A percentile compares a stretch with the other conserved stretches of the same genome.
Conservation (phyloP, 1,140 invertebrate species). For the Hypothenemus hampei region DNA sequence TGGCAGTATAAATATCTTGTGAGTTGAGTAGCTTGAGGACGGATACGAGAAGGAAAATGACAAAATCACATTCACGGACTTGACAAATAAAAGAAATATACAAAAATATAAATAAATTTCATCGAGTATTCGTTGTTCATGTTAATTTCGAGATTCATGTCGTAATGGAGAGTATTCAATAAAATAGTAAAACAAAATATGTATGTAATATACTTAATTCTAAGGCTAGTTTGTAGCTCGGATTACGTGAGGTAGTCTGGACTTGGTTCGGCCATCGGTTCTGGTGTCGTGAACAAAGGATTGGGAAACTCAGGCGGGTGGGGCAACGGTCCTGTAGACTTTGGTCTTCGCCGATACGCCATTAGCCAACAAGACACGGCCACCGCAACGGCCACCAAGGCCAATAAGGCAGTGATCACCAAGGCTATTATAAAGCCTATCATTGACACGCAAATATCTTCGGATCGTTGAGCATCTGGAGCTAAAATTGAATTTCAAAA, state of each 20-base stretch:
- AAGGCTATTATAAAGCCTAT: conserved; percentile 87
- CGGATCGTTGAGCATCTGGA: conserved; percentile 60
- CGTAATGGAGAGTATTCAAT: conserved; percentile 28
- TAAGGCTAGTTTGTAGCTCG: conserved; percentile 23
- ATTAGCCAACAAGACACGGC: conserved; percentile 93
- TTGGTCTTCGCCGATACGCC: conserved; percentile 82
- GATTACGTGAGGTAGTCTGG: conserved; percentile 68
- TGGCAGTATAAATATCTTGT: conserved; percentile 31
- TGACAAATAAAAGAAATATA: conserved; percentile 33
- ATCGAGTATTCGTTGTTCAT: conserved; percentile 27
- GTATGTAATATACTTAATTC: no score
- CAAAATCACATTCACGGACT: conserved; percentile 9
- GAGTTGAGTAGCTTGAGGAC: conserved; percentile 39
- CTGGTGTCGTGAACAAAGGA: conserved; percentile 82
- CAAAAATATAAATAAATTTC: conserved; percentile 29
- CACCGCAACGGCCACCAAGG: conserved; percentile 86
- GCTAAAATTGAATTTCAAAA: conserved; percentile 49
- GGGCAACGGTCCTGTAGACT: conserved; percentile 80
- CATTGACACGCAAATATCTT: conserved; percentile 91
- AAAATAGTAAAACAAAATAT: conserved; percentile 24
- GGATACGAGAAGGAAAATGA: conserved; percentile 32
- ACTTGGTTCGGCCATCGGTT: conserved; percentile 70
- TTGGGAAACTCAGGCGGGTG: conserved; percentile 94
- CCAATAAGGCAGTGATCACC: conserved; percentile 84
- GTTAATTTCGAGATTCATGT: conserved; percentile 13